Conservation (phyloP, 2,888 invertebrate species). For the Polydrusus pterygomalis region DNA sequence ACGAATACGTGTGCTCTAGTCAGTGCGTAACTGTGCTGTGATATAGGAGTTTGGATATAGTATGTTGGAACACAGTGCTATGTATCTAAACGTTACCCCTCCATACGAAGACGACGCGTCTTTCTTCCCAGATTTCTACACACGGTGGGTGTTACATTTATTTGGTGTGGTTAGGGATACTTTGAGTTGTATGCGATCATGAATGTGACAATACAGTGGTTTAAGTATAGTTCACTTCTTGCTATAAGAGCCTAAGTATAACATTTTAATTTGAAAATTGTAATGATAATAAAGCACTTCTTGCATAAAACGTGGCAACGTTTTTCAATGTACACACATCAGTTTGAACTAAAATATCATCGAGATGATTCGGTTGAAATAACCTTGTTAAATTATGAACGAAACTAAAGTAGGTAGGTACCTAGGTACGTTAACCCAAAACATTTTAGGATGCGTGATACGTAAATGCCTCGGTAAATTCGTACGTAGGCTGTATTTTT, state of each 20-base stretch:
- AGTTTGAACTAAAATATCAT: background rate
- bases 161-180: constrained; percentile 27
- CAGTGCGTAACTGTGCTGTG: constrained; percentile 56
- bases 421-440: constrained; percentile 3
- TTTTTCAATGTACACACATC: background rate
- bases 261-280: too few relatives aligned
- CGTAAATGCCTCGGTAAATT: background rate
- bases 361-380: background rate
- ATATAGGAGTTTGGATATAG: constrained; percentile 56
- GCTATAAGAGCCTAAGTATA: too few relatives aligned
- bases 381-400: background rate
- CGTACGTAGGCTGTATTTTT: background rate
- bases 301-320: background rate
- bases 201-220: background rate
- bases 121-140: constrained; percentile 71
- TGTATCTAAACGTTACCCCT: constrained; percentile 69
- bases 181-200: constrained; percentile 3
- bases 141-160: constrained; percentile 66
- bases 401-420: too few relatives aligned
- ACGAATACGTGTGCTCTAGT: constrained; percentile 55
- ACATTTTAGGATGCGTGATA: background rate
- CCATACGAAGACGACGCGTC: constrained; percentile 68
- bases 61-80: constrained; percentile 70
- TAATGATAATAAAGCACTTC: background rate
- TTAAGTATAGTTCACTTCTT: too few relatives aligned